These are phyloP conservation scores for Chaenogobius annularis DNA, from an alignment of 2,113 vertebrate species.

Conservation along the genomic window DNA sequence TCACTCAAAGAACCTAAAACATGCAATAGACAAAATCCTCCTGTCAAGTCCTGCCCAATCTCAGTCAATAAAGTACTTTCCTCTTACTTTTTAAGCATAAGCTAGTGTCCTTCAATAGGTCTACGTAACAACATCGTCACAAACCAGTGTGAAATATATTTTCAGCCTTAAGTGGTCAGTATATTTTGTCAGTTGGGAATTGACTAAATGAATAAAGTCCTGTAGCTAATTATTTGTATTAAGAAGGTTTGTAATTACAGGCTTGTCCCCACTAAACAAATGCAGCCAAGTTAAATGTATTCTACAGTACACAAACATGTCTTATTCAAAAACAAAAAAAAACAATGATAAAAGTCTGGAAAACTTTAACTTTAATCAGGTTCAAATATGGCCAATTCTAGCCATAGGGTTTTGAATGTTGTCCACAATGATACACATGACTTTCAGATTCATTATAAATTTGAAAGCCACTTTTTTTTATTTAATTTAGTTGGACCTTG, in stretches of 20 bases:
- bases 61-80: too few species aligned
- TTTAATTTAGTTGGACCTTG: slow-evolving; percentile 18
- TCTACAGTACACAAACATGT: too few species aligned
- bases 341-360: not conserved
- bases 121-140: too few species aligned
- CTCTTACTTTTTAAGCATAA: not conserved
- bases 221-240: too few species aligned
- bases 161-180: not conserved
- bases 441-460: not conserved
- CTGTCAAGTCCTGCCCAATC: not conserved
- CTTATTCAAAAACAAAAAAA: not conserved
- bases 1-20: too few species aligned
- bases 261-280: too few species aligned
- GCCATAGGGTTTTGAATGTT: not conserved
- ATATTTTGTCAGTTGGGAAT: too few species aligned
- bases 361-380: not conserved
- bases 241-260: too few species aligned
- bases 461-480: not conserved
- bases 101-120: too few species aligned
- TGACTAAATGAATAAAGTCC: too few species aligned
- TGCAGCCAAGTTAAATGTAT: too few species aligned
- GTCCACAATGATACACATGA: not conserved
- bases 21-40: not conserved
- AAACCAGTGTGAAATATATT: too few species aligned
- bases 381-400: not conserved